Base-by-base conservation (phyloP, 1,140 invertebrate species). In the Formica selysi region DNA sequence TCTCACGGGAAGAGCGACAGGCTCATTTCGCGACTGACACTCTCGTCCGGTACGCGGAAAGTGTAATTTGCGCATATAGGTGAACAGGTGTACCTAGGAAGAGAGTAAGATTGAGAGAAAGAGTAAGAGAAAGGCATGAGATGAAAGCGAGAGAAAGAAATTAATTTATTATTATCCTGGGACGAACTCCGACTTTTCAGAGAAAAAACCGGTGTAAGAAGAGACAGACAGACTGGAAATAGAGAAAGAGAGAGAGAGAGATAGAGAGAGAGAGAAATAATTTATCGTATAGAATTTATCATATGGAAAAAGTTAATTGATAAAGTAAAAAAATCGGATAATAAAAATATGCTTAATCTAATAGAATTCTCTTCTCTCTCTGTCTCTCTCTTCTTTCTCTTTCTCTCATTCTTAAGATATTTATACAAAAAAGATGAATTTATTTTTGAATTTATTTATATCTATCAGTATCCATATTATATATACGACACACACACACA, bases 21-120 rank as follows among this genome's bases (percentile, higher is more conserved):
- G 51, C 64, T 70, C 78, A 57, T 70, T 57, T 80, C 22, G 65
- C 36, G 48, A 59, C 65, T 70, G 78, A 70, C 64, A 80, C n/a
- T 68, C 65, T 41, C 48, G 78, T 57, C 78, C 19, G 78, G 48
- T 22, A 80, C 36, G 78, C 64, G 78, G 78, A 80, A 80, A 80
- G 78, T 38, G 36, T 80, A 70, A 80, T 80, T 70, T 70, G 64
- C 78, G 36, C 67, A 67, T 79, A 79, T 79, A 44, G 62, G 61
- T 67, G 76, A 79, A 59, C 76, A 67, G 76, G 76, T 79, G 76
- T 19, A 51, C 22, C 76, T 65, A 79, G 61, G 19, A 44, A 48
- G 76, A 78, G 59, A 67, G 13, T 67, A 73, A 22, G 54, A n/a
- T 32, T n/a, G 19, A 59, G 16, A 73, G 8, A 32, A 8, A 29